Percentiles rank a stretch among this genome's conserved stretches.
These are phyloP conservation scores for Penaeus chinensis DNA, from an alignment of 1,140 invertebrate species.

Conservation along the genomic window DNA sequence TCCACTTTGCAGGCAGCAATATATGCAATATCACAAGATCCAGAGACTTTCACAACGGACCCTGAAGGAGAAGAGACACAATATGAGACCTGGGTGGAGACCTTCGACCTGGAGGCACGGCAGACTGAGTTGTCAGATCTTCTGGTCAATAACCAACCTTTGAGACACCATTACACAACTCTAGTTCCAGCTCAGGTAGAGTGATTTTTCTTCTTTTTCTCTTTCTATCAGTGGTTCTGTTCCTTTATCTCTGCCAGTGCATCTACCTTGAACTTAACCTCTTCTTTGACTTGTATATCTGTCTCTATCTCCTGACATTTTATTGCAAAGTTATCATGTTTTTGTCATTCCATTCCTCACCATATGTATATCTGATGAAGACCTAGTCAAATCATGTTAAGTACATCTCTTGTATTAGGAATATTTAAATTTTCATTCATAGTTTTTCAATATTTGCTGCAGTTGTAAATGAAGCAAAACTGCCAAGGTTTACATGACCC, in stretches of 20 bases:
- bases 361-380: no score
- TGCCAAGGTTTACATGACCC: background rate
- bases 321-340: no score
- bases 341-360: no score
- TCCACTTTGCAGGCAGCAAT: slow-evolving; percentile 67
- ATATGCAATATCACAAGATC: slow-evolving; percentile 69
- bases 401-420: no score
- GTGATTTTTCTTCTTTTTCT: background rate
- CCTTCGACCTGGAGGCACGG: slow-evolving; percentile 68
- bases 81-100: slow-evolving; percentile 69
- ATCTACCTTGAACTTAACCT: background rate
- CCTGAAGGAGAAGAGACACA: slow-evolving; percentile 68
- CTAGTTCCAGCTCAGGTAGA: slow-evolving; percentile 67
- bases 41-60: slow-evolving; percentile 69
- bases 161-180: slow-evolving; percentile 69
- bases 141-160: slow-evolving; percentile 68
- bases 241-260: background rate
- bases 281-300: background rate
- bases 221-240: background rate
- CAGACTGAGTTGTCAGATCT: slow-evolving; percentile 70
- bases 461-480: background rate
- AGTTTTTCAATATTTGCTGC: background rate
- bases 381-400: no score
- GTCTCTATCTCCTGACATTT: no score
- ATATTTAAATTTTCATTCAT: background rate